Evolutionary conservation across 2,113 vertebrate species (phyloP), one percentile per base, ranked within the genome.

Genomic region (Odocoileus hemionus): DNA sequence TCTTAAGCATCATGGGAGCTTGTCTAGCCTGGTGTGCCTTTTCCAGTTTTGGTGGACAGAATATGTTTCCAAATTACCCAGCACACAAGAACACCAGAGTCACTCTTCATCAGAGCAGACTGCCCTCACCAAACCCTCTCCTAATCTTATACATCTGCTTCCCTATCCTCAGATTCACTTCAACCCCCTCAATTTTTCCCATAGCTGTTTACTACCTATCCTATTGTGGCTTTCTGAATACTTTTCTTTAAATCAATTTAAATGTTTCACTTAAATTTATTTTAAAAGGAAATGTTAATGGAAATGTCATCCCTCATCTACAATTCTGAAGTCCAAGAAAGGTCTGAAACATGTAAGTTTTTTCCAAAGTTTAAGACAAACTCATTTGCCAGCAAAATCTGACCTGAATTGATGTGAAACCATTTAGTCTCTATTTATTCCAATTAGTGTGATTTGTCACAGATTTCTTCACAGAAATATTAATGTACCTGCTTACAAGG

Each of bases 381-480:
- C 7, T 70, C 67, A 64, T 83, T 91, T 91, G 54, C 83, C 52
- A 60, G 87, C 23, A 93, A 78, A 95, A 47, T 84, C 58, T 94
- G 76, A 95, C 67, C 91, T 95, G 50, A 93, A 83, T 0, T 70
- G 60, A 83, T 23, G 1, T 17, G 83, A 94, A 16, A 6, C 67
- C 94, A 91, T 86, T 96, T 83, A 89, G 60, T 64, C 45, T 95
- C 88, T 91, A 74, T 80, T 80, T 94, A 93, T 92, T 91, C 16
- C 50, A 97, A 78, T 92, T 96, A 94, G 86, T 86, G 60, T 89
- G 82, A 79, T 52, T 91, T 94, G 78, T 83, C 94, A 80, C 33
- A 54, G 10, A 64, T 88, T 79, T 86, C 87, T 54, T 85, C 26
- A 15, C 43, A 87, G 64, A 91, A 92, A 89, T 83, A 80, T 33